Evolutionary conservation across 1,140 invertebrate species (phyloP).

Genomic region (Drosophila dunni): DNA sequence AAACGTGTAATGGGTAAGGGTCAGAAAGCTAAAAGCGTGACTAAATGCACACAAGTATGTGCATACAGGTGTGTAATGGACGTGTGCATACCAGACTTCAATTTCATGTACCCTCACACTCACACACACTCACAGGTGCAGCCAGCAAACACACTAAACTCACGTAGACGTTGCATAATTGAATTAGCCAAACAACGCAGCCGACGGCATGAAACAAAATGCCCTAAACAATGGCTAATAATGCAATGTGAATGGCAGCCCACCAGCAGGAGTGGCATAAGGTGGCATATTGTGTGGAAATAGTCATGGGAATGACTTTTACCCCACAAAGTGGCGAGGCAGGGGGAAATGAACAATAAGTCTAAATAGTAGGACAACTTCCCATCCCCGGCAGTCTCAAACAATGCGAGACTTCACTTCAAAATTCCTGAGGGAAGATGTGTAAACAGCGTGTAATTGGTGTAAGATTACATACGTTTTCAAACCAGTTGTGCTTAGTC

Average conservation of each 20-base stretch:
- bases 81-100: slow-evolving; percentile 42
- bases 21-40: slow-evolving; percentile 46
- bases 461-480: slow-evolving; percentile 8
- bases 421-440: slow-evolving; percentile 17
- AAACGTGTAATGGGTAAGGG: not conserved
- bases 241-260: slow-evolving; percentile 40
- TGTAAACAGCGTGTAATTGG: slow-evolving; percentile 32
- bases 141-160: slow-evolving; percentile 20
- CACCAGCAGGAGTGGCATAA: not conserved
- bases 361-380: not conserved
- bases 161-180: slow-evolving; percentile 66
- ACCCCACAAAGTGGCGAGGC: not conserved
- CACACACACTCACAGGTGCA: not conserved
- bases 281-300: slow-evolving; percentile 31
- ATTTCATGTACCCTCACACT: slow-evolving; percentile 26
- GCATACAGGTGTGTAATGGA: slow-evolving; percentile 45
- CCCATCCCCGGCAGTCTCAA: not conserved
- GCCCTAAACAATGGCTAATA: slow-evolving; percentile 72
- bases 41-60: slow-evolving; percentile 46
- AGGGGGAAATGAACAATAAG: slow-evolving; percentile 33
- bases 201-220: slow-evolving; percentile 48
- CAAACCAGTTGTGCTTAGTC: not conserved
- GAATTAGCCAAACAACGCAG: slow-evolving; percentile 70
- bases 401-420: slow-evolving; percentile 19
- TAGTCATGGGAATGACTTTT: slow-evolving; percentile 5